Percentiles rank a stretch among this genome's conserved stretches.
Conservation (phyloP, 2,888 invertebrate species). For the Byasa hedistus region DNA sequence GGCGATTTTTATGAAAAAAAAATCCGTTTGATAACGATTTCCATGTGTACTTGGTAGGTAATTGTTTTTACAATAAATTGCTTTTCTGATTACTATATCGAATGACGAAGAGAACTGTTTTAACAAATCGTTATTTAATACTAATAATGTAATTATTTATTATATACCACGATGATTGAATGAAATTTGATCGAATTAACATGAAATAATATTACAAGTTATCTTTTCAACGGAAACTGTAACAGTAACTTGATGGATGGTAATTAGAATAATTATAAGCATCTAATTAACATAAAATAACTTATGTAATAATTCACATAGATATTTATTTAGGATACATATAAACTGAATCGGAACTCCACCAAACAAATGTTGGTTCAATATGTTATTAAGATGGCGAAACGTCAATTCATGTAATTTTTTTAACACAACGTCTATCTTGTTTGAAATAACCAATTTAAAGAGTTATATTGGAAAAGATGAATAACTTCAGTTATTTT, state of each 20-base stretch:
- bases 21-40: too few relatives aligned
- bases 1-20: too few relatives aligned
- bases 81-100: too few relatives aligned
- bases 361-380: background rate
- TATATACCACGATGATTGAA: background rate
- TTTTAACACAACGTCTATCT: background rate
- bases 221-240: background rate
- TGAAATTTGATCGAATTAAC: background rate
- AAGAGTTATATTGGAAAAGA: background rate
- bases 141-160: too few relatives aligned
- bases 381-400: background rate
- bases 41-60: too few relatives aligned
- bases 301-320: conserved; percentile 1
- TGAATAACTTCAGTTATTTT: background rate
- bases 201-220: background rate
- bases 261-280: background rate
- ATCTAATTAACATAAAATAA: background rate
- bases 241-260: background rate
- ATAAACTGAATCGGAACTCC: background rate
- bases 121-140: too few relatives aligned
- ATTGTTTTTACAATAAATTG: too few relatives aligned
- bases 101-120: too few relatives aligned
- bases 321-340: background rate
- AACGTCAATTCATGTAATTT: background rate
- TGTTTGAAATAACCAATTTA: too few relatives aligned